Evolutionary conservation across 2,888 invertebrate species (phyloP).

Genomic region (Selenia dentaria): DNA sequence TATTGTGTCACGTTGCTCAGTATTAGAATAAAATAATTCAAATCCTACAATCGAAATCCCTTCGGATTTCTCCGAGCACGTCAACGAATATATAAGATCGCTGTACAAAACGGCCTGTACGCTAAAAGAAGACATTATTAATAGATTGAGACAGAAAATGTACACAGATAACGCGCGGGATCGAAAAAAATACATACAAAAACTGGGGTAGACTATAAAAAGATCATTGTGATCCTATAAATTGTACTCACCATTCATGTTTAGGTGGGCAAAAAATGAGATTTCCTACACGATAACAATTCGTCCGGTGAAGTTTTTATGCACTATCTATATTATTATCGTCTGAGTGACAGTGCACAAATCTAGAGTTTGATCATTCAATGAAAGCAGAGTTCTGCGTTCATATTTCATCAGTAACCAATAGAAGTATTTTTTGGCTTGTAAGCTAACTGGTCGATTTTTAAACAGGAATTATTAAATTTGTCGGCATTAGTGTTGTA

Average conservation of each 20-base stretch:
- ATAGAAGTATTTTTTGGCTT: slow-evolving; percentile 25
- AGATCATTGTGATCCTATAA: slow-evolving; percentile 80
- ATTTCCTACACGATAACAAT: slow-evolving; percentile 77
- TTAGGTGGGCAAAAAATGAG: slow-evolving; percentile 70
- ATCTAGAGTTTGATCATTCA: slow-evolving; percentile 37
- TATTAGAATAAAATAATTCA: no score
- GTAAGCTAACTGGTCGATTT: slow-evolving; percentile 34
- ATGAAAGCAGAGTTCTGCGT: slow-evolving; percentile 35
- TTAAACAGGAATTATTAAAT: slow-evolving; percentile 48
- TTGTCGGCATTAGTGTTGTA: slow-evolving; percentile 69
- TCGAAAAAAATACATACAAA: slow-evolving; percentile 55
- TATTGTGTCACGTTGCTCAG: no score
- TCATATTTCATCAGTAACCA: slow-evolving; percentile 13
- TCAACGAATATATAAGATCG: slow-evolving; percentile 57
- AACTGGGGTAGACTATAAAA: slow-evolving; percentile 71
- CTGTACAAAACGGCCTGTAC: slow-evolving; percentile 63
- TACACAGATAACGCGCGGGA: slow-evolving; percentile 65
- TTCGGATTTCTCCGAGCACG: slow-evolving; percentile 26
- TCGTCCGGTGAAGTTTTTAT: slow-evolving; percentile 73
- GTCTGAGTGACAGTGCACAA: slow-evolving; percentile 50
- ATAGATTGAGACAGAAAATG: slow-evolving; percentile 82
- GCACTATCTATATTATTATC: slow-evolving; percentile 40
- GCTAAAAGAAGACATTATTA: slow-evolving; percentile 79
- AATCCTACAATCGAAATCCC: no score
- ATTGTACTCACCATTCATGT: slow-evolving; percentile 82